Evolutionary conservation across 2,797 vertebrate species (phyloP).

Genomic region (Cephalopachus bancanus): DNA sequence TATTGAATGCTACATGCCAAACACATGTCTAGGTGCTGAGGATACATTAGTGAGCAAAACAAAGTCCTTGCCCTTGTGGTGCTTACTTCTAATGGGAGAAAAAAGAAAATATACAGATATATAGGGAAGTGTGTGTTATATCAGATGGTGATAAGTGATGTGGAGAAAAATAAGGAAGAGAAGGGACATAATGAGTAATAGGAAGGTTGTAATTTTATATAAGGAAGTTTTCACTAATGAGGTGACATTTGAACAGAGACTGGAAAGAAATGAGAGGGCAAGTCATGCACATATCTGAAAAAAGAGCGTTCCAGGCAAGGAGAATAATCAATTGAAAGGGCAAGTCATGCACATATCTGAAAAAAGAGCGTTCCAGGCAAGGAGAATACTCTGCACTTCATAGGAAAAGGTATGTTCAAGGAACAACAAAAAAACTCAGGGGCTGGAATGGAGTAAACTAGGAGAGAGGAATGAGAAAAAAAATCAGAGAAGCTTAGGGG

Average conservation of each 20-base stretch:
- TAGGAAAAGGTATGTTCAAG: not conserved
- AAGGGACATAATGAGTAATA: not conserved
- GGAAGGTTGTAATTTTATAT: not conserved
- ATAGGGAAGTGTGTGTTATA: not conserved
- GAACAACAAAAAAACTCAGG: not conserved
- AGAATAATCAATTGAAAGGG: not conserved
- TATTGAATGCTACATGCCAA: constrained; percentile 18
- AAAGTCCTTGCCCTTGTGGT: not conserved
- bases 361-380: not conserved
- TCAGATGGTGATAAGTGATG: not conserved
- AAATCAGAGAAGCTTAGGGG: not conserved
- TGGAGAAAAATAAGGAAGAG: constrained; percentile 56
- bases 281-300: not conserved
- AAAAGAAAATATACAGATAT: constrained; percentile 40
- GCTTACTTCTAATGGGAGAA: constrained; percentile 9
- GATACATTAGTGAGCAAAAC: constrained; percentile 7
- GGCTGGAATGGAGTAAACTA: not conserved
- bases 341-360: not conserved
- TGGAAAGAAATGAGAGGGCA: not conserved
- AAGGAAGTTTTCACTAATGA: constrained; percentile 1
- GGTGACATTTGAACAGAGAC: not conserved
- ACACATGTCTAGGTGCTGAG: not conserved
- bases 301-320: not conserved
- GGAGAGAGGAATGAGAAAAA: not conserved
- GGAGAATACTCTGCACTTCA: not conserved